These are phyloP conservation scores for Rhingia rostrata DNA, from an alignment of 2,888 invertebrate species.

Conservation along the genomic window DNA sequence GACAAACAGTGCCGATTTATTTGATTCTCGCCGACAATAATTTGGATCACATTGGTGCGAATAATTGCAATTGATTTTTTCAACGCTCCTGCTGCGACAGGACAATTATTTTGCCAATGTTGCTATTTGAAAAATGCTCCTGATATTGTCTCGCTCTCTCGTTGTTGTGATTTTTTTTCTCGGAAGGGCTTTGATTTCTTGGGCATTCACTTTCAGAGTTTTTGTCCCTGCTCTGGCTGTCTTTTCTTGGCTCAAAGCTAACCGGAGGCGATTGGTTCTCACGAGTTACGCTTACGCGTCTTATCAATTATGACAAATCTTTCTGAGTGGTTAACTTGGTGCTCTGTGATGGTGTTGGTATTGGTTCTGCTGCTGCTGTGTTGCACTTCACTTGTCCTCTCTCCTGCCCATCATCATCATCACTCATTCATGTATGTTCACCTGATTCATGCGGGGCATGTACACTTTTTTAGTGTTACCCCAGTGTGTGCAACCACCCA, in stretches of 20 bases:
- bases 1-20: conserved; percentile 73
- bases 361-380: conserved; percentile 28
- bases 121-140: conserved; percentile 70
- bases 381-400: conserved; percentile 43
- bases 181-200: conserved; percentile 70
- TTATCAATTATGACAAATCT: conserved; percentile 83
- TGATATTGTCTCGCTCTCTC: conserved; percentile 52
- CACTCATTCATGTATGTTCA: conserved; percentile 65
- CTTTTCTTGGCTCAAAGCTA: conserved; percentile 31
- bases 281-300: conserved; percentile 69
- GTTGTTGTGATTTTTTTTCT: conserved; percentile 50
- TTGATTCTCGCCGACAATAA: conserved; percentile 74
- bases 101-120: conserved; percentile 72
- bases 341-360: conserved; percentile 11
- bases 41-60: conserved; percentile 74
- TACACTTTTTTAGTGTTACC: conserved; percentile 33
- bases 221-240: not conserved
- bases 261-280: conserved; percentile 71
- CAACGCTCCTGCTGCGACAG: conserved; percentile 15
- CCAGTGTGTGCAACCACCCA: conserved; percentile 63
- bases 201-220: conserved; percentile 42
- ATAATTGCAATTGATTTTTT: conserved; percentile 75
- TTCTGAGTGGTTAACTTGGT: conserved; percentile 81
- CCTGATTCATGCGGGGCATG: conserved; percentile 57
- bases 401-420: conserved; percentile 63